These are phyloP conservation scores for Urosaurus nigricauda DNA, from an alignment of 2,797 vertebrate genomes.

Conservation along the genomic window DNA sequence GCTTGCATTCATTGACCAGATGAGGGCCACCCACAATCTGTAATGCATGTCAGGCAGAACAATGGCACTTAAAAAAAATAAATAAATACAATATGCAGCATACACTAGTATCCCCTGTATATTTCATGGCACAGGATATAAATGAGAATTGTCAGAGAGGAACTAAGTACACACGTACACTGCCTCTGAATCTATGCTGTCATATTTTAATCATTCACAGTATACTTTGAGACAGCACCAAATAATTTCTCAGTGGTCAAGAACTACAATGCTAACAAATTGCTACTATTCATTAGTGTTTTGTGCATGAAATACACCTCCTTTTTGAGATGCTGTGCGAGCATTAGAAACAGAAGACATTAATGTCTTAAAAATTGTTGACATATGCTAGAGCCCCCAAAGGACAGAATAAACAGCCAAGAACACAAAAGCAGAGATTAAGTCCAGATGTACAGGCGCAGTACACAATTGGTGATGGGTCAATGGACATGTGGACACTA, in stretches of 20 bases:
- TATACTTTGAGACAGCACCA: too few relatives aligned
- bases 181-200: background rate
- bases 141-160: background rate
- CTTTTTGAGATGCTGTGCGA: background rate
- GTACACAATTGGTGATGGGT: too few relatives aligned
- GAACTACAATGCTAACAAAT: slow-evolving; percentile 14
- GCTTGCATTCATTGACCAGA: too few relatives aligned
- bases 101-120: background rate
- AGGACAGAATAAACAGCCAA: too few relatives aligned
- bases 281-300: background rate
- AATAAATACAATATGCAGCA: background rate
- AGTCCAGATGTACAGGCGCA: too few relatives aligned
- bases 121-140: background rate
- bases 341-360: background rate
- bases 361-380: background rate
- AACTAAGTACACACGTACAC: background rate
- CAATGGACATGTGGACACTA: too few relatives aligned
- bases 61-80: background rate
- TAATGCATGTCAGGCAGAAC: background rate
- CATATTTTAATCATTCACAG: background rate
- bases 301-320: background rate
- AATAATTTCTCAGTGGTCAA: background rate
- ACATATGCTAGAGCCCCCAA: background rate
- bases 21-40: too few relatives aligned
- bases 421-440: too few relatives aligned